Conservation (phyloP, 2,113 vertebrate species). For the Tragelaphus strepsiceros region DNA sequence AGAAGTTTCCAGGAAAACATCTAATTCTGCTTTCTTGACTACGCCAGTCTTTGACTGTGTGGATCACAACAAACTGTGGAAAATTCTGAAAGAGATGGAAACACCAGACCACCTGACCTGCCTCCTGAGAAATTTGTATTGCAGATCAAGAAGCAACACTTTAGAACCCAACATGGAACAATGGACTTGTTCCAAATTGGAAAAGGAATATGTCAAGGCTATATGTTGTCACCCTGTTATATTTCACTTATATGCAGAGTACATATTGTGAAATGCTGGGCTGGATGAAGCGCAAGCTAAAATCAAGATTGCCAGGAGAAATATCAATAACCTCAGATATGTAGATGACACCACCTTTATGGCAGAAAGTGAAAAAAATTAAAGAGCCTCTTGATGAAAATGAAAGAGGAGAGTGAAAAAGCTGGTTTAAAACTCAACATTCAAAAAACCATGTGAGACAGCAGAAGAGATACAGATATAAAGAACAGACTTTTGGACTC, state of each 20-base stretch:
- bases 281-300: background rate
- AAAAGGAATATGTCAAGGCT: background rate
- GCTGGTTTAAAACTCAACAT: background rate
- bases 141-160: background rate
- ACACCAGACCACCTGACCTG: background rate
- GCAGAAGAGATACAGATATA: background rate
- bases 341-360: background rate
- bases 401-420: background rate
- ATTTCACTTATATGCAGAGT: background rate
- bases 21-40: background rate
- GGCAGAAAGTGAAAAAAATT: background rate
- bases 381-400: background rate
- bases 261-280: background rate
- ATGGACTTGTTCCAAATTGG: background rate
- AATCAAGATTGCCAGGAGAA: background rate
- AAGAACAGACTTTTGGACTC: background rate
- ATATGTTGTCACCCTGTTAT: background rate
- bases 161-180: background rate
- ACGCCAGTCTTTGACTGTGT: accelerated
- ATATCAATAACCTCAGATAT: background rate
- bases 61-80: background rate
- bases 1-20: background rate
- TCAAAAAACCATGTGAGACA: background rate
- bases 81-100: background rate
- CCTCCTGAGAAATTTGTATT: background rate